These are phyloP conservation scores for Notothenia coriiceps DNA, from an alignment of 2,113 vertebrate genomes.

Conservation along the genomic window DNA sequence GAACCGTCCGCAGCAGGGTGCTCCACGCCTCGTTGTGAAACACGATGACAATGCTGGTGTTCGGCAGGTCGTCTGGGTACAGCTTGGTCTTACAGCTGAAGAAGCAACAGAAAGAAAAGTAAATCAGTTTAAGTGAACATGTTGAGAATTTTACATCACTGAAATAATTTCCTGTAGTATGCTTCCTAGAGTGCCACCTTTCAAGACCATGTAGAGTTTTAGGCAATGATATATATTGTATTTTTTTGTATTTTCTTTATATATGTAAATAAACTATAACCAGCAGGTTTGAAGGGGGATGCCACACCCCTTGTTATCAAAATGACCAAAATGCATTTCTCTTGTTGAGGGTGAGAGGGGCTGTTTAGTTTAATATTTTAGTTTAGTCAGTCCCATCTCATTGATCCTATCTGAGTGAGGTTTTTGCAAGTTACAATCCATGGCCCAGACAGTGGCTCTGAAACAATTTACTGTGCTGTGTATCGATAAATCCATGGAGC, in stretches of 20 bases:
- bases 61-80: slow-evolving; percentile 91
- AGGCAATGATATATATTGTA: too few species aligned
- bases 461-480: too few species aligned
- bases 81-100: slow-evolving; percentile 95
- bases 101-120: neutral
- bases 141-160: neutral
- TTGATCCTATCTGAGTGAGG: neutral
- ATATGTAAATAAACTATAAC: neutral
- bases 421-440: neutral
- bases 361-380: neutral
- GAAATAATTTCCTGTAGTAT: too few species aligned
- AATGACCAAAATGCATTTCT: neutral
- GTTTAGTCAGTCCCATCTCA: neutral
- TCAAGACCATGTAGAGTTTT: too few species aligned
- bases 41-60: slow-evolving; percentile 98
- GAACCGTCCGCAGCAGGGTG: slow-evolving; percentile 93
- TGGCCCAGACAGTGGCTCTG: too few species aligned
- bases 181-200: too few species aligned
- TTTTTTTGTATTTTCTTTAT: too few species aligned
- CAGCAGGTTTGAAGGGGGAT: neutral
- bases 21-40: slow-evolving; percentile 99
- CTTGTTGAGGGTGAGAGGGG: neutral
- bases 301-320: neutral
- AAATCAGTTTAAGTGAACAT: neutral
- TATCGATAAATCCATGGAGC: too few species aligned